These are phyloP conservation scores for Desoria tigrina DNA, from an alignment of 2,888 invertebrate species.

Conservation along the genomic window DNA sequence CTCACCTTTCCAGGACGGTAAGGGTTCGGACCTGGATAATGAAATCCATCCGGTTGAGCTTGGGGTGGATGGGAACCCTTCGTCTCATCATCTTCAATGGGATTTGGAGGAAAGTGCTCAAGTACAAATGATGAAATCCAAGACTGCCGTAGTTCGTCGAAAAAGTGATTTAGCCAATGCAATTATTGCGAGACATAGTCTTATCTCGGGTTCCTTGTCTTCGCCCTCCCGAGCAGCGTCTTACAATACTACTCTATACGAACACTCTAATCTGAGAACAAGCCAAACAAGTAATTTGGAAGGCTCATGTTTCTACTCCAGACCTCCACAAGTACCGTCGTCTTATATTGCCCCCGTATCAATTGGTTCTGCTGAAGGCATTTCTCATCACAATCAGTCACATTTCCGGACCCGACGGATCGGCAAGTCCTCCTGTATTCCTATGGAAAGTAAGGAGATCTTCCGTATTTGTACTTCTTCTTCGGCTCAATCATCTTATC, in stretches of 20 bases:
- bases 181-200: conserved; percentile 31
- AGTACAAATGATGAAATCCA: conserved; percentile 30
- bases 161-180: conserved; percentile 52
- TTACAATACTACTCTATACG: neutral
- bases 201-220: conserved; percentile 8
- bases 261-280: neutral
- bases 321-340: conserved; percentile 14
- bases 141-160: conserved; percentile 47
- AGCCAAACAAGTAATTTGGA: conserved; percentile 7
- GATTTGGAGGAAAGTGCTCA: conserved; percentile 32
- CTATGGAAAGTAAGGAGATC: conserved; percentile 51
- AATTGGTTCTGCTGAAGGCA: conserved; percentile 7
- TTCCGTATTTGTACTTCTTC: conserved; percentile 47
- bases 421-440: conserved; percentile 12
- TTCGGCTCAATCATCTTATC: conserved; percentile 22
- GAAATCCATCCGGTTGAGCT: conserved; percentile 12
- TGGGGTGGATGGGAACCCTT: conserved; percentile 16
- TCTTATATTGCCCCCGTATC: conserved; percentile 8
- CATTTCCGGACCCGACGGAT: conserved; percentile 11
- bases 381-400: conserved; percentile 11
- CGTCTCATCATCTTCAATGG: conserved; percentile 16
- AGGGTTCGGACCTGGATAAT: conserved; percentile 2
- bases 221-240: neutral
- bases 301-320: neutral
- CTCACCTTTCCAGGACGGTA: conserved; percentile 9